Base-by-base conservation (phyloP, 2,113 vertebrate species). In the Percina caprodes region DNA sequence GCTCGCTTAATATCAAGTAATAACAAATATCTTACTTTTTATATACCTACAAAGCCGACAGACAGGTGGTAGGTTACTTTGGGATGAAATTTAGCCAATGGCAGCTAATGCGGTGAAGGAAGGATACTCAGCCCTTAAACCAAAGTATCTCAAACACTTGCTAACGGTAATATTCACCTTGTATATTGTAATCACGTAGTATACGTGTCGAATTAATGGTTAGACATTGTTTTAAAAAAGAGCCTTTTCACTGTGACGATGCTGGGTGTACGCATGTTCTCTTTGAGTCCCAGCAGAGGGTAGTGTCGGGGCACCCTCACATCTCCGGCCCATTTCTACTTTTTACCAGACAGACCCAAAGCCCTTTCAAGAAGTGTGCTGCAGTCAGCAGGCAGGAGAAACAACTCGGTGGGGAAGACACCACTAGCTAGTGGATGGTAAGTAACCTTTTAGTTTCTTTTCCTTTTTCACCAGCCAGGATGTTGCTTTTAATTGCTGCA, bases 231-330 rank as follows among this genome's bases (percentile, higher is more conserved):
- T 73, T 35, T 7, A 2, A 68, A 67, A 77, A 35, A 1, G n/a
- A 49, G 2, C 10, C 63, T 83, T 24, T 30, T 26, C 18, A 21
- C 4, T 19, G 21, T 49, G 35, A 39, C 15, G 19, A 23, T 77
- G 66, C 6, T 5, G 15, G 42, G 2, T 74, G 39, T 59, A 35
- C 45, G 72, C 55, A n/a, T 42, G 5, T 68, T 85, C 65, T 62
- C 6, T 3, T 1, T 63, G n/a, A 4, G 16, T 5, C 19, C 91
- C 93, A 86, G 70, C 70, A 92, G 90, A 81, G 90, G 89, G 89
- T 14, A 19, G 63, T 82, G 70, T 77, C 88, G 85, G 48, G 65
- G 52, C 23, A 21, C 10, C 5, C 65, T 39, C 18, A n/a, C 19
- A 14, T 49, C 35, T 56, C 62, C 75, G 70, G n/a, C 69, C 81